Evolutionary conservation across 2,113 vertebrate genomes (phyloP).

Genomic region (Felis catus): F.catus_Fca126_mat1.0 CM031412.1:87503501-87504000

Average conservation of each 20-base stretch:
- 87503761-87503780: neutral
- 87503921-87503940: too few relatives aligned
- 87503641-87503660: accelerated
- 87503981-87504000: too few relatives aligned
- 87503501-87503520: neutral
- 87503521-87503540: neutral
- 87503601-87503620: neutral
- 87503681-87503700: neutral
- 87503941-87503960: too few relatives aligned
- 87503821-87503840: too few relatives aligned
- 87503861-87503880: too few relatives aligned
- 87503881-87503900: too few relatives aligned
- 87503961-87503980: too few relatives aligned
- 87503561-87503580: neutral
- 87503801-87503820: too few relatives aligned
- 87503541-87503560: neutral
- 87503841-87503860: too few relatives aligned
- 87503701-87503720: neutral
- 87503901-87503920: too few relatives aligned
- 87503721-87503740: neutral
- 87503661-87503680: neutral
- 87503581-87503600: neutral
- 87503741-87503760: neutral
- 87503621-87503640: neutral
- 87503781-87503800: neutral